Percentiles rank a stretch among this genome's conserved stretches.
These are phyloP conservation scores for Epinephelus awoara DNA, from an alignment of 2,797 vertebrate genomes.

Conservation along the genomic window DNA sequence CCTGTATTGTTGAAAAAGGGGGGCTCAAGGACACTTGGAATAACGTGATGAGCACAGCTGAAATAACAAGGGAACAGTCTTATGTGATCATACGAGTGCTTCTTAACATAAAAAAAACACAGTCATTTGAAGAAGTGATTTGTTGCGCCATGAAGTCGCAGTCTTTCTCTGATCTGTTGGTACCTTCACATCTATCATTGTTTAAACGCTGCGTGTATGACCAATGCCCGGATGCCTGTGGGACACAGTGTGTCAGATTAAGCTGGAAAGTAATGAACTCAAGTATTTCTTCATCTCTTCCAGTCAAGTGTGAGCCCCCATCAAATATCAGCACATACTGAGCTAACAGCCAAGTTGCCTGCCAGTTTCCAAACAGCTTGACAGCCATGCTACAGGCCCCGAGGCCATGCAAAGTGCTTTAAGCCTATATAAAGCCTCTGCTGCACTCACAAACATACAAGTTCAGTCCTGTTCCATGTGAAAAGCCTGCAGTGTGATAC, in stretches of 20 bases:
- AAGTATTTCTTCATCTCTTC: constrained; percentile 58
- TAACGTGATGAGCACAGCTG: background rate
- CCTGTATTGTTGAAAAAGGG: background rate
- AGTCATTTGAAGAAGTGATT: constrained; percentile 24
- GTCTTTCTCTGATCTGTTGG: constrained; percentile 23
- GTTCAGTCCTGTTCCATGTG: constrained; percentile 58
- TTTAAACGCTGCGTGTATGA: constrained; percentile 26
- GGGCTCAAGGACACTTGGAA: background rate
- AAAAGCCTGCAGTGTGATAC: constrained; percentile 17
- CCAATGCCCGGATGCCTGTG: background rate
- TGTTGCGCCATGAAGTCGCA: constrained; percentile 12
- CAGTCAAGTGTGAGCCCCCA: constrained; percentile 34
- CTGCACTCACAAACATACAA: constrained; percentile 60
- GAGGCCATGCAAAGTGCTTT: constrained; percentile 54
- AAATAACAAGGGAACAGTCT: background rate
- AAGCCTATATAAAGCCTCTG: constrained; percentile 37
- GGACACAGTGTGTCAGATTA: constrained; percentile 42
- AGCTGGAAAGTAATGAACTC: constrained; percentile 52
- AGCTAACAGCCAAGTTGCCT: constrained; percentile 42
- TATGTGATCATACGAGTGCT: background rate
- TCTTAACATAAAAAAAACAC: constrained; percentile 24
- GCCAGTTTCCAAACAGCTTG: constrained; percentile 61
- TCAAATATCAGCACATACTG: constrained; percentile 48
- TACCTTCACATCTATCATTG: constrained; percentile 24
- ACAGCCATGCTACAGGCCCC: constrained; percentile 39